These are phyloP conservation scores for Xenopus tropicalis DNA, from an alignment of 2,113 vertebrate species.

Conservation along the genomic window DNA sequence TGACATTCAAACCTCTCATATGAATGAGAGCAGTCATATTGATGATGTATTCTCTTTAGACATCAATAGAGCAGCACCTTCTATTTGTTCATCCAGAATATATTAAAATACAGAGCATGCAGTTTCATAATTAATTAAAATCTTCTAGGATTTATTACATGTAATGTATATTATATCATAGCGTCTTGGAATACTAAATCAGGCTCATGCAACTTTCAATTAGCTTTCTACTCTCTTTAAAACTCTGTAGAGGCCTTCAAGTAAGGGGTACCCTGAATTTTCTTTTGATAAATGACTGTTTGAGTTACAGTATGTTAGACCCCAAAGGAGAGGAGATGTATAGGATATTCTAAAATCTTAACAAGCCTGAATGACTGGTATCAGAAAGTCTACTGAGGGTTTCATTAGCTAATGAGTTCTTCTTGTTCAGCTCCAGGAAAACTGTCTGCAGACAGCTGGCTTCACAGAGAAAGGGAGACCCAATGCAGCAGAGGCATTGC, in stretches of 20 bases:
- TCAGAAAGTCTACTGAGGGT: constrained; percentile 29
- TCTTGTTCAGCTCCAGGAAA: constrained; percentile 29
- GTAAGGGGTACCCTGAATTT: constrained; percentile 11
- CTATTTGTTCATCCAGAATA: too few relatives aligned
- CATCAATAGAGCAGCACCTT: too few relatives aligned
- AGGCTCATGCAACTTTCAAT: background rate
- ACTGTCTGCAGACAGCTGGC: constrained; percentile 32
- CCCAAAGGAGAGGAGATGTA: constrained; percentile 22
- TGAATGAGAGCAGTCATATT: too few relatives aligned
- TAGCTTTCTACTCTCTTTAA: background rate
- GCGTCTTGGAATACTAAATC: background rate
- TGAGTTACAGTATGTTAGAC: constrained; percentile 1
- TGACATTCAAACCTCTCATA: too few relatives aligned
- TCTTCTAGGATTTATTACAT: background rate
- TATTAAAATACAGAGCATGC: too few relatives aligned
- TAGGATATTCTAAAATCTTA: constrained; percentile 32
- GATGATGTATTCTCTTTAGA: too few relatives aligned
- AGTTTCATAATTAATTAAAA: too few relatives aligned
- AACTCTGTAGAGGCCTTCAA: background rate
- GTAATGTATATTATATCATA: background rate
- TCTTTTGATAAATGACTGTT: constrained; percentile 39
- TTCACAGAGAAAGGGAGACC: constrained; percentile 27
- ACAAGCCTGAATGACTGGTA: constrained; percentile 36
- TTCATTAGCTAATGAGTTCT: constrained; percentile 37
- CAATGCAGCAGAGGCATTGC: constrained; percentile 19